A percentile compares a stretch with the other conserved stretches of the same genome.
These are phyloP conservation scores for Cygnus buccinator DNA, from an alignment of 2,113 vertebrate genomes.

Conservation along the genomic window DNA sequence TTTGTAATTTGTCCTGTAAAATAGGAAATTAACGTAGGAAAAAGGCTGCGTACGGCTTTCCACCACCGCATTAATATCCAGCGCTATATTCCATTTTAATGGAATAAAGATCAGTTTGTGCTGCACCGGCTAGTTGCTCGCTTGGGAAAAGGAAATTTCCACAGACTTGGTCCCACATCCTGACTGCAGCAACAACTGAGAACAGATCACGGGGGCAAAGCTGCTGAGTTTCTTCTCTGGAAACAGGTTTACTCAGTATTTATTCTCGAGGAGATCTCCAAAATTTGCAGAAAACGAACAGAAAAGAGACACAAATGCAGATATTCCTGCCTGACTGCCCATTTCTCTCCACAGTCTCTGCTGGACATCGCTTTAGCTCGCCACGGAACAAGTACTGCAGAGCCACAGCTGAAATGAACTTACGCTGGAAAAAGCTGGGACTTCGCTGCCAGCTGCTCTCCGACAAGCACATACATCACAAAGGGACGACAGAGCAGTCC, in stretches of 20 bases:
- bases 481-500: not conserved
- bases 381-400: not conserved
- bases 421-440: not conserved
- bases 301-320: not conserved
- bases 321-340: not conserved
- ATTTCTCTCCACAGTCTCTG: not conserved
- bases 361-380: not conserved
- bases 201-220: not conserved
- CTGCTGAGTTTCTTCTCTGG: not conserved
- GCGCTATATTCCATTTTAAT: not conserved
- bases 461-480: not conserved
- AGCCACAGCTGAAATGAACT: not conserved
- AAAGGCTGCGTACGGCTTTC: not conserved
- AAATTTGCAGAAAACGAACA: not conserved
- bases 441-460: not conserved
- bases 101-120: not conserved
- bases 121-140: not conserved
- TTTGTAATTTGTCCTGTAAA: constrained; percentile 54
- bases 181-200: not conserved
- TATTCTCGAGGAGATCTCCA: not conserved
- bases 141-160: constrained; percentile 47
- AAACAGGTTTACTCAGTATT: not conserved
- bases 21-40: not conserved
- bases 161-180: not conserved
- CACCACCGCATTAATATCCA: not conserved